Evolutionary conservation across 2,113 vertebrate genomes (phyloP), one percentile per base, ranked within the genome.

Genomic region (Rutilus rutilus): DNA sequence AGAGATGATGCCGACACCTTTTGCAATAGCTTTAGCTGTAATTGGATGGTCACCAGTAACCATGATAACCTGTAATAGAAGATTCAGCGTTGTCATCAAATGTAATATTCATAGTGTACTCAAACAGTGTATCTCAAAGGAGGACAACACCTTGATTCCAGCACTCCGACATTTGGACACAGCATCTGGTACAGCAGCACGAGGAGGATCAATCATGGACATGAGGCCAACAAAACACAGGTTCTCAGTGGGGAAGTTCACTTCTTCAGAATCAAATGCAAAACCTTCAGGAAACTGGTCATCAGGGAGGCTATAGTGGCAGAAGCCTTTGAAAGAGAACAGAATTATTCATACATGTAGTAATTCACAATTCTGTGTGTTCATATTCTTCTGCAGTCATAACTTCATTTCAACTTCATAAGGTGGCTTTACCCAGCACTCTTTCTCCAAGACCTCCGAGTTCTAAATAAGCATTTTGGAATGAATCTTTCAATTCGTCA

Each of bases 41-140:
- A 99, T 98, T 11, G 97, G 97, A 91, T 98, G 97, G 84, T 98
- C 97, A 15, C 97, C 97, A 0, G 97, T 98, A 42, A 98, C 96
- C 97, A 98, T 97, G 90, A 98, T 97, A 82, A 98, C 97, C 97
- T 97, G 54, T 54, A 21, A 30, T 11, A 39, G 6, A 45, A 19
- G 39, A 42, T 83, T 39, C 25, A 11, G 47, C 15, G 5, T 54
- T n/a, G 33, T 69, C 1, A 12, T 52, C 19, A 21, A 57, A 23
- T 23, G 54, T 27, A 15, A 12, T 47, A 73, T 2, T 64, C 78
- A 64, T 52, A 47, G 47, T 3, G 14, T 47, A 81, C 36, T 23
- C 1, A 30, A 85, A 23, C 3, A 23, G 45, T 45, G 2, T 1
- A 33, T 52, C 15, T 67, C 33, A 27, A 39, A 81, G 42, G 8